Conservation (phyloP, 2,113 vertebrate species). For the Nothocercus nigrocapillus region DNA sequence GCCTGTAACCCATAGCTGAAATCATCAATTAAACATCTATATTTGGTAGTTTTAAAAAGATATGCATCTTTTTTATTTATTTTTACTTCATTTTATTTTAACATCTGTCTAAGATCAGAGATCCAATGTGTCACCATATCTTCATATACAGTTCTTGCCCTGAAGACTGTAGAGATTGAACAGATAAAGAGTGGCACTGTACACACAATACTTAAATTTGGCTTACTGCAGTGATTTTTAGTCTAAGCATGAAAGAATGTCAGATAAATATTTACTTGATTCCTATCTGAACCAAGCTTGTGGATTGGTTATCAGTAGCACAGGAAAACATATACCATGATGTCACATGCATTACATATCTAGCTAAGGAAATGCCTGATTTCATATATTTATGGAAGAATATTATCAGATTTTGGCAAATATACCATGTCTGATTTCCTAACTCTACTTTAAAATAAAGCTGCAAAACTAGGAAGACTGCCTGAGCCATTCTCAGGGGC, state of each 20-base stretch:
- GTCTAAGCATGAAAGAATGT: background rate
- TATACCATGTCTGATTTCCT: slow-evolving; percentile 6
- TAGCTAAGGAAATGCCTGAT: background rate
- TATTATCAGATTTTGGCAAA: background rate
- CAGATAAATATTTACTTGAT: slow-evolving; percentile 20
- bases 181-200: background rate
- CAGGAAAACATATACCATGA: background rate
- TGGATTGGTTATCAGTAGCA: background rate
- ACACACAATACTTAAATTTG: background rate
- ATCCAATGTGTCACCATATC: background rate
- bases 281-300: slow-evolving; percentile 11
- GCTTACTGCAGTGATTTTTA: background rate
- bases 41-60: background rate
- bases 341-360: background rate
- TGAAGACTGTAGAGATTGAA: background rate
- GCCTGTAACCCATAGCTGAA: background rate
- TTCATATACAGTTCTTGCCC: background rate
- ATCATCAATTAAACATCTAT: background rate
- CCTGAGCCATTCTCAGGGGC: background rate
- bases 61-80: background rate
- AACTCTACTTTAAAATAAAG: background rate
- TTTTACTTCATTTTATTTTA: background rate
- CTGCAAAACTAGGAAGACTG: background rate
- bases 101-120: background rate
- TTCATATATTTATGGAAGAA: slow-evolving; percentile 18